Evolutionary conservation across 2,113 vertebrate genomes (phyloP).

Genomic region (Amazona guildingii): DNA sequence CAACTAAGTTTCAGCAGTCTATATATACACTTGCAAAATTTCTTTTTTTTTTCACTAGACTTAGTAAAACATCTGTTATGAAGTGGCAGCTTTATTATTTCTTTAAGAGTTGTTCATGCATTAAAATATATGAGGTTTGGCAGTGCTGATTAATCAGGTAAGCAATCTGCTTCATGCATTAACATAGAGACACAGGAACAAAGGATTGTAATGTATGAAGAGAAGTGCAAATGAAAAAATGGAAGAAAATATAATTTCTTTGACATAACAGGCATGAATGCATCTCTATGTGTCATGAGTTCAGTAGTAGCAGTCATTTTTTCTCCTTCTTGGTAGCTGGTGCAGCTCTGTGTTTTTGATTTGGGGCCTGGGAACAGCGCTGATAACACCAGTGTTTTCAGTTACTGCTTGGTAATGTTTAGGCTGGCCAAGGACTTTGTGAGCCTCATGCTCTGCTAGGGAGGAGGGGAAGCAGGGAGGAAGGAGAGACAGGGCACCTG

Average conservation of each 20-base stretch:
- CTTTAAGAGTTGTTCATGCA: constrained; percentile 16
- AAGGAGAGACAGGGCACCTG: no score
- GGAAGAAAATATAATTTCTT: background rate
- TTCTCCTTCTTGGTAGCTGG: no score
- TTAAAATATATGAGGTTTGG: constrained; percentile 45
- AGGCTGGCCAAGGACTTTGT: no score
- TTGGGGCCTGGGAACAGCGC: no score
- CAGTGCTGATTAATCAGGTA: constrained; percentile 57
- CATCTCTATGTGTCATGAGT: background rate
- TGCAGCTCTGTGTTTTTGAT: no score
- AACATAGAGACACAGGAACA: constrained; percentile 25
- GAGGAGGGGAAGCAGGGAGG: no score
- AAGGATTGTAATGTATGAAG: background rate
- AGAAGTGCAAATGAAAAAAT: background rate
- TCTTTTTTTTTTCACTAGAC: constrained; percentile 4
- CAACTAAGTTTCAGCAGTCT: background rate
- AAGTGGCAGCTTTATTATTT: constrained; percentile 58
- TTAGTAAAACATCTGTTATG: constrained; percentile 47
- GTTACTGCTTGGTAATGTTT: no score
- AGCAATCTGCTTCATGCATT: constrained; percentile 45
- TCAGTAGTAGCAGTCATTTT: no score
- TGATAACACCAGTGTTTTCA: no score
- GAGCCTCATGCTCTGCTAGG: no score
- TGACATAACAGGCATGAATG: background rate
- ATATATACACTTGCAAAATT: constrained; percentile 43